A percentile compares a stretch with the other conserved stretches of the same genome.
Conservation (phyloP, 1,140 invertebrate genomes). For the Drosophila sp. region DNA sequence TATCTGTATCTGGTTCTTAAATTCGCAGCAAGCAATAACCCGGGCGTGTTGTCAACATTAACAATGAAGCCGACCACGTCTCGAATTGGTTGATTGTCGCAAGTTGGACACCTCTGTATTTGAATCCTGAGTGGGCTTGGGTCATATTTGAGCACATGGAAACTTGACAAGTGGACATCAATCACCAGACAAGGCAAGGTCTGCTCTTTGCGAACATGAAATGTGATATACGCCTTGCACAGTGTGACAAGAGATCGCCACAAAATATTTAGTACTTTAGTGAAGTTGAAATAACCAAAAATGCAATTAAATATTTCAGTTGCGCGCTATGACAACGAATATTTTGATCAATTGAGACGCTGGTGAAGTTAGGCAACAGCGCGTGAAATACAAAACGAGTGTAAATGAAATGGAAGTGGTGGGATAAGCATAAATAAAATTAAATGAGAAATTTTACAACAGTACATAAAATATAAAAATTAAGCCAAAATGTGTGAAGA, state of each 20-base stretch:
- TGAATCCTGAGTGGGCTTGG: not conserved
- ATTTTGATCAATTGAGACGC: not conserved
- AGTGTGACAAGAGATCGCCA: slow-evolving; percentile 16
- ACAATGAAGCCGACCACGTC: slow-evolving; percentile 39
- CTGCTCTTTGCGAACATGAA: slow-evolving; percentile 37
- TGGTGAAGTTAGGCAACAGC: slow-evolving; percentile 17
- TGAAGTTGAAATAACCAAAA: not conserved
- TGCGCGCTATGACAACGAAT: too few relatives aligned
- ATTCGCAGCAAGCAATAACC: slow-evolving; percentile 8
- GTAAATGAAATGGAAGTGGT: too few relatives aligned
- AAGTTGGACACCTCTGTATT: not conserved
- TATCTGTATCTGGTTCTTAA: not conserved
- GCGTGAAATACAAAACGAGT: not conserved
- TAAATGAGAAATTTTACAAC: not conserved
- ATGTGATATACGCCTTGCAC: slow-evolving; percentile 17
- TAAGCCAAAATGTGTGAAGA: not conserved
- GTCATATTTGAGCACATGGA: slow-evolving; percentile 28
- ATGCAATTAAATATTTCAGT: not conserved
- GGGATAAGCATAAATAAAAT: too few relatives aligned
- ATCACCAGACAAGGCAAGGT: slow-evolving; percentile 46
- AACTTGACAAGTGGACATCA: slow-evolving; percentile 56
- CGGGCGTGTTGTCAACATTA: slow-evolving; percentile 31
- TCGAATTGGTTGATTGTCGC: slow-evolving; percentile 31
- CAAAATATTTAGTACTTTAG: not conserved
- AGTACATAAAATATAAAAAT: not conserved